Conservation (phyloP, 2,888 invertebrate species). For the Axea sp. region DNA sequence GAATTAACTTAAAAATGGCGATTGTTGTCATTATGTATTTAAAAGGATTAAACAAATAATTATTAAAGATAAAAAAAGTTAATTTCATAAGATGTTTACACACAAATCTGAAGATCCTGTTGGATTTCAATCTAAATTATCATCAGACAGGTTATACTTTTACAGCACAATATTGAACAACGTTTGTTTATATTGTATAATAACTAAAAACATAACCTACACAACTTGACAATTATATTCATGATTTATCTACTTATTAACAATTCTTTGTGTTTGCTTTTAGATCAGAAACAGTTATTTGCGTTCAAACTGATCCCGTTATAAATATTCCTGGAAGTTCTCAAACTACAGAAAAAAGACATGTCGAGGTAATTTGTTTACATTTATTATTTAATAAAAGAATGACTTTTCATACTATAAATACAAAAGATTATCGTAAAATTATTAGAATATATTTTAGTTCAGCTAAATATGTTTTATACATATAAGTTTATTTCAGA, state of each 20-base stretch:
- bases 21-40: no score
- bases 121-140: slow-evolving; percentile 70
- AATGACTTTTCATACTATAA: no score
- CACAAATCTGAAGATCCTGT: slow-evolving; percentile 70
- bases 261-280: no score
- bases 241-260: neutral
- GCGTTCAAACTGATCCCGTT: slow-evolving; percentile 72
- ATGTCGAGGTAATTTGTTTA: slow-evolving; percentile 68
- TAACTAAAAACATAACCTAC: neutral
- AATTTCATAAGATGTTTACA: slow-evolving; percentile 74
- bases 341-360: slow-evolving; percentile 69
- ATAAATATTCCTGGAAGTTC: slow-evolving; percentile 64
- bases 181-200: neutral
- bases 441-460: no score
- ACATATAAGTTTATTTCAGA: no score
- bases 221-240: neutral
- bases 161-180: no score
- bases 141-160: slow-evolving; percentile 72
- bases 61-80: no score
- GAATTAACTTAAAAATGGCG: no score
- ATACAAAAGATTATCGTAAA: no score
- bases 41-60: no score
- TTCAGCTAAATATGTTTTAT: no score
- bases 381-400: no score
- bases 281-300: slow-evolving; percentile 68